These are phyloP conservation scores for Myodes glareolus DNA, from an alignment of 2,113 vertebrate genomes.

Conservation along the genomic window DNA sequence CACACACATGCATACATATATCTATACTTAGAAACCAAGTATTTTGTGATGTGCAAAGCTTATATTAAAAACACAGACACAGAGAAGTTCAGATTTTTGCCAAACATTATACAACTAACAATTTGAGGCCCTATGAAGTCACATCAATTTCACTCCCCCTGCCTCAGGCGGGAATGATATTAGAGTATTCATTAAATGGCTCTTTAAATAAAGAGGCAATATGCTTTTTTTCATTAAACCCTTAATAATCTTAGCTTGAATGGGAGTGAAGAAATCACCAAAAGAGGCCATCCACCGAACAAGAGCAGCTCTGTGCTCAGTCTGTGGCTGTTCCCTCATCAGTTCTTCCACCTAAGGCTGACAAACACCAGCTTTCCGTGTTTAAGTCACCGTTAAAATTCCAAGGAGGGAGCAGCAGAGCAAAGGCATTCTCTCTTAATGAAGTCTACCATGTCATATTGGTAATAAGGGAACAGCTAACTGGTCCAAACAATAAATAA, in stretches of 20 bases:
- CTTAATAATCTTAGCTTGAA: slow-evolving; percentile 72
- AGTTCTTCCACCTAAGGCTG: slow-evolving; percentile 25
- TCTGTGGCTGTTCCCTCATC: slow-evolving; percentile 37
- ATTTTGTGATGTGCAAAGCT: neutral
- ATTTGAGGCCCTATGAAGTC: slow-evolving; percentile 50
- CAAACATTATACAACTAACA: slow-evolving; percentile 38
- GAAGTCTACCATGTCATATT: slow-evolving; percentile 50
- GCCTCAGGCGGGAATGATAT: slow-evolving; percentile 52
- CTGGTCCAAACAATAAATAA: slow-evolving; percentile 16
- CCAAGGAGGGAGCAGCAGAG: slow-evolving; percentile 7
- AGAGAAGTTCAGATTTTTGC: slow-evolving; percentile 29
- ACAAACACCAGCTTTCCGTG: neutral
- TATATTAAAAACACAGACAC: slow-evolving; percentile 33
- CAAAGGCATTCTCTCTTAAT: slow-evolving; percentile 46
- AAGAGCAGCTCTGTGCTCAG: slow-evolving; percentile 18
- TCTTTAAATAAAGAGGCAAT: slow-evolving; percentile 72
- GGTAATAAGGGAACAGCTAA: neutral
- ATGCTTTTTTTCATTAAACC: slow-evolving; percentile 74
- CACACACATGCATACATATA: neutral
- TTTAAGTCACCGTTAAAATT: slow-evolving; percentile 54
- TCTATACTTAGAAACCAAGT: neutral
- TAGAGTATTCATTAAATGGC: slow-evolving; percentile 64
- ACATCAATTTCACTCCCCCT: slow-evolving; percentile 21
- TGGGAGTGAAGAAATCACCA: slow-evolving; percentile 57
- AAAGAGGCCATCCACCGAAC: slow-evolving; percentile 59